Evolutionary conservation across 2,888 invertebrate species (phyloP).

Genomic region (Parnassius apollo): DNA sequence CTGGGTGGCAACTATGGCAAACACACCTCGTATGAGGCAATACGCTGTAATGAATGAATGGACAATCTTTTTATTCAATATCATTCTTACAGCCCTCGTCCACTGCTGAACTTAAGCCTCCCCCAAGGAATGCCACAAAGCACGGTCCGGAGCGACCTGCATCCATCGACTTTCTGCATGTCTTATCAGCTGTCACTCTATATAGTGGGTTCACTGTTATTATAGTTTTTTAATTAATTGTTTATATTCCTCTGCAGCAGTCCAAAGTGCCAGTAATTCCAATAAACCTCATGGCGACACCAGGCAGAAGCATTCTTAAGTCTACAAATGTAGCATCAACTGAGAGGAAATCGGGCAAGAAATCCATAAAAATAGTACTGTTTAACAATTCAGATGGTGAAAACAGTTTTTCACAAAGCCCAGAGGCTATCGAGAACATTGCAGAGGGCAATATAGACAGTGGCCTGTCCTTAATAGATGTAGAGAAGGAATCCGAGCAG

Average conservation of each 20-base stretch:
- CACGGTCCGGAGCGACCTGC: too few species aligned
- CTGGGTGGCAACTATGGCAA: too few species aligned
- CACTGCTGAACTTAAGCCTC: too few species aligned
- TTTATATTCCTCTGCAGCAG: slow-evolving; percentile 14
- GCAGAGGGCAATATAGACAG: slow-evolving; percentile 27
- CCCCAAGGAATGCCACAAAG: too few species aligned
- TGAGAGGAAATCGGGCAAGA: slow-evolving; percentile 45
- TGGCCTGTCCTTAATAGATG: slow-evolving; percentile 38
- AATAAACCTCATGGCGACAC: slow-evolving; percentile 54
- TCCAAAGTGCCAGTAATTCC: slow-evolving; percentile 49
- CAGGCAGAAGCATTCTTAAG: slow-evolving; percentile 67
- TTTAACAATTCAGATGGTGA: slow-evolving; percentile 48
- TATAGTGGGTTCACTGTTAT: background rate
- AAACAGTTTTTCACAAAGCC: slow-evolving; percentile 22
- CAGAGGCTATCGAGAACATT: slow-evolving; percentile 22
- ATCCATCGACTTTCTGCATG: too few species aligned
- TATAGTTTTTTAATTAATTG: slow-evolving; percentile 2
- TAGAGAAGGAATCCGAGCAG: slow-evolving; percentile 39
- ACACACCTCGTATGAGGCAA: too few species aligned
- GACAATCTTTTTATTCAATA: too few species aligned
- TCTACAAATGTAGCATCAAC: slow-evolving; percentile 35
- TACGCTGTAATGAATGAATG: too few species aligned
- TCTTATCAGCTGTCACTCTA: too few species aligned
- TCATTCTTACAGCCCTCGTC: too few species aligned
- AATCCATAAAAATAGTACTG: slow-evolving; percentile 60